These are phyloP conservation scores for Myotis planiceps DNA, from an alignment of 2,797 vertebrate genomes.

Conservation along the genomic window DNA sequence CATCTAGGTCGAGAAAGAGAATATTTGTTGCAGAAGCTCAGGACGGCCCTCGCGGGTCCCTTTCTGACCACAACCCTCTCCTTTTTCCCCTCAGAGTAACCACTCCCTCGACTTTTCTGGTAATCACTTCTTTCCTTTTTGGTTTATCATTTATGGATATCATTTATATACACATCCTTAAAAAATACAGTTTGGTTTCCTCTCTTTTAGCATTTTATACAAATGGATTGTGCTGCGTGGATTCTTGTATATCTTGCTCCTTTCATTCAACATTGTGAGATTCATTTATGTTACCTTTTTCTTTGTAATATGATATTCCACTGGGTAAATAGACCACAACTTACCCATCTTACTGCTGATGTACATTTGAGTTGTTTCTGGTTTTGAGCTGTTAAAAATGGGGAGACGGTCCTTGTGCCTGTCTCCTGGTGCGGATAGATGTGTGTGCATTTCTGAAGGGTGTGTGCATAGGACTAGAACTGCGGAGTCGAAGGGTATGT, in stretches of 20 bases:
- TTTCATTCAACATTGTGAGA: background rate
- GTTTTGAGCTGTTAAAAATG: background rate
- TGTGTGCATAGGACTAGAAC: background rate
- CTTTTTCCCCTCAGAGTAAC: background rate
- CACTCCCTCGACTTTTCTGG: background rate
- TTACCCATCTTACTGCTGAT: background rate
- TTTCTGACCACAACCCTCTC: background rate
- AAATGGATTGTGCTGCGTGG: background rate
- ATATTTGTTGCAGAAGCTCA: background rate
- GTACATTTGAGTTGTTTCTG: background rate
- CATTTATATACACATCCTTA: background rate
- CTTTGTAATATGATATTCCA: background rate
- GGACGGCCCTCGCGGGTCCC: background rate
- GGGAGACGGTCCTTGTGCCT: background rate
- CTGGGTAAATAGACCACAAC: background rate
- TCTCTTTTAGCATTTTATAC: constrained; percentile 12
- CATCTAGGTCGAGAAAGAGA: background rate
- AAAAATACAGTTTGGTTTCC: background rate
- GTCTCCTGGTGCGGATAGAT: background rate
- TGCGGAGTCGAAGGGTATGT: background rate
- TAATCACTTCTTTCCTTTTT: background rate
- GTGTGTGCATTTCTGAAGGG: background rate
- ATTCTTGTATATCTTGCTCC: background rate
- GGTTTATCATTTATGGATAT: background rate
- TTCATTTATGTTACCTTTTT: background rate